Evolutionary conservation across 1,140 invertebrate species (phyloP), one percentile per base, ranked within the genome.

Genomic region (Tribolium castaneum): DNA sequence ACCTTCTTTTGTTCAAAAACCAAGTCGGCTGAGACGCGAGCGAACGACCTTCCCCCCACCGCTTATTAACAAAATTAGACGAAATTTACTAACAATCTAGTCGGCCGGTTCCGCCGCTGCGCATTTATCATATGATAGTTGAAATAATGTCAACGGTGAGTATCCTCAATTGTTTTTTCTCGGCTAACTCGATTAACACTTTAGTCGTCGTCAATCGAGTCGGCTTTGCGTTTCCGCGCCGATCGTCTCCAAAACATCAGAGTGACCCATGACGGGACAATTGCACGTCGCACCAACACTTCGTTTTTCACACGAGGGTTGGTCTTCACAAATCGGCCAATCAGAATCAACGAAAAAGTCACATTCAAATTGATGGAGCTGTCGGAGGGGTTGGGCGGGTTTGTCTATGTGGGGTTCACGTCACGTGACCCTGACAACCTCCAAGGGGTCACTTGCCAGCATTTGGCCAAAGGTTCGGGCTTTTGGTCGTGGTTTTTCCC

Each of bases 401-500:
- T 66, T 30, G 59, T 66, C 3, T 66, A 66, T 30, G 59, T 66
- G 10, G 59, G 59, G 30, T 66, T 34, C 25, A 66, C 59, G 6
- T 66, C 59, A 12, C 10, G 19, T 10, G 19, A 66, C 12, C 59
- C 59, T 9, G 59, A 66, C 0, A 34, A 34, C 16, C 30, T 35
- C 2, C 9, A 35, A 12, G 59, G 59, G 30, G 59, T 66, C 7
- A 35, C 59, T 9, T 66, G 59, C 12, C 25, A 34, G 5, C 10
- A 35, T 5, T 12, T 66, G 25, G 59, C 59, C 30, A 35, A 12
- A 6, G 12, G 30, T n/a, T 35, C 59, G 2, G 59, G 59, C 1
- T 66, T 34, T 30, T 66, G 59, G 59, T 35, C 59, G 25, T 66
- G 59, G 59, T 66, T 66, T 35, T 66, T 66, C 30, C 59, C 59